Percentiles rank a stretch among this genome's conserved stretches.
Conservation (phyloP, 2,888 invertebrate genomes). For the Palloptera scutellata region DNA sequence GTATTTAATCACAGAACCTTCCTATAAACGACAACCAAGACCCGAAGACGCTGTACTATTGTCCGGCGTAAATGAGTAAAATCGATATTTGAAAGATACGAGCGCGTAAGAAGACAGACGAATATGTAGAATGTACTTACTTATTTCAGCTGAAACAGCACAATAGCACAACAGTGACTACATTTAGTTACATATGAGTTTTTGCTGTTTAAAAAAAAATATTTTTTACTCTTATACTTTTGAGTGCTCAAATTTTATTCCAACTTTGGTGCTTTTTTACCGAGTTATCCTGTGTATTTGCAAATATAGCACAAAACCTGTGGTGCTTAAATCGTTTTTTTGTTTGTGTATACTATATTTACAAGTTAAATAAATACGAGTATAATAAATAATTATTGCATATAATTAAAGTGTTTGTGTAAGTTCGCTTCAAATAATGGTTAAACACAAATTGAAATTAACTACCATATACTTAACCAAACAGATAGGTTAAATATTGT, state of each 20-base stretch:
- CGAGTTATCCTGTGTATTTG: background rate
- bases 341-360: background rate
- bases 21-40: conserved; percentile 74
- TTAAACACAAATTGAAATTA: too few species aligned
- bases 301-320: conserved; percentile 32
- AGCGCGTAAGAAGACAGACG: background rate
- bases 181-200: background rate
- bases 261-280: background rate
- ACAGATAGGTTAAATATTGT: too few species aligned
- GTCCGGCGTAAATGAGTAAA: conserved; percentile 61
- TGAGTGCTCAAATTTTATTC: background rate
- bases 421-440: too few species aligned
- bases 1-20: conserved; percentile 74
- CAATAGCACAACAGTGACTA: background rate
- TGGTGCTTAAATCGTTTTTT: conserved; percentile 27
- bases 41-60: conserved; percentile 78
- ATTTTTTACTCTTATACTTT: background rate
- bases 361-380: background rate
- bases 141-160: conserved; percentile 5
- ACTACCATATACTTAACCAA: too few species aligned
- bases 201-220: too few species aligned
- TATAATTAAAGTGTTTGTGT: background rate
- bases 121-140: conserved; percentile 2
- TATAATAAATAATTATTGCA: conserved; percentile 4
- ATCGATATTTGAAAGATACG: background rate